Evolutionary conservation across 2,113 vertebrate species (phyloP), one percentile per base, ranked within the genome.

Genomic region (Microcebus jonahi): DNA sequence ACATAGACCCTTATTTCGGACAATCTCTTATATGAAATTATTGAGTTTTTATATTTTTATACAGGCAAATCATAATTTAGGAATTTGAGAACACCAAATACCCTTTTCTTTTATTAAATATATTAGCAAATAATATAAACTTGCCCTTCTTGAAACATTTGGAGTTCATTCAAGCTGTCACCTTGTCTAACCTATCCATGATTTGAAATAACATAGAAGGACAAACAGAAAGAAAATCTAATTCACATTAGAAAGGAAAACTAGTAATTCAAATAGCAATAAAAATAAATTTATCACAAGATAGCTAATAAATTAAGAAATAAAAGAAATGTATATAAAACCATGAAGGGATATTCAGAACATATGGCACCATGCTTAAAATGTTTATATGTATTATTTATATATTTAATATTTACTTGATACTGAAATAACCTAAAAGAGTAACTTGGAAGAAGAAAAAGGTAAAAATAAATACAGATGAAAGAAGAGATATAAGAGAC

Each of bases 201-300:
- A 86, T 91, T 84, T 95, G 45, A 96, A 96, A 70, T 76, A 53
- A 70, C 55, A 68, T 31, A 17, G 31, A 89, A 34, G 48, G 27
- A 88, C 71, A 94, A 91, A 83, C 61, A 63, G 20, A 36, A 93
- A 84, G 79, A 84, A 85, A 92, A 88, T 87, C 10, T 39, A 87
- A 86, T 93, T 92, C 70, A 80, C 48, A 55, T 65, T 75, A 31
- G 2, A 91, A 91, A 95, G 81, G 1, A 89, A 87, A 25, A n/a
- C 15, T 55, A 93, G 45, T 80, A 91, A 76, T 95, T 93, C 53
- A 95, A 84, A 85, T 67, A n/a, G 3, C 45, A 97, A 42, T 31
- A 68, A 95, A 94, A 93, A 94, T 50, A 91, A 17, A 84, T 90
- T 84, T 59, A 83, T 63, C 34, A 88, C 3, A 68, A 50, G 9